A percentile compares a stretch with the other conserved stretches of the same genome.
These are phyloP conservation scores for Prosopocoilus inquinatus DNA, from an alignment of 2,888 invertebrate genomes.

Conservation along the genomic window DNA sequence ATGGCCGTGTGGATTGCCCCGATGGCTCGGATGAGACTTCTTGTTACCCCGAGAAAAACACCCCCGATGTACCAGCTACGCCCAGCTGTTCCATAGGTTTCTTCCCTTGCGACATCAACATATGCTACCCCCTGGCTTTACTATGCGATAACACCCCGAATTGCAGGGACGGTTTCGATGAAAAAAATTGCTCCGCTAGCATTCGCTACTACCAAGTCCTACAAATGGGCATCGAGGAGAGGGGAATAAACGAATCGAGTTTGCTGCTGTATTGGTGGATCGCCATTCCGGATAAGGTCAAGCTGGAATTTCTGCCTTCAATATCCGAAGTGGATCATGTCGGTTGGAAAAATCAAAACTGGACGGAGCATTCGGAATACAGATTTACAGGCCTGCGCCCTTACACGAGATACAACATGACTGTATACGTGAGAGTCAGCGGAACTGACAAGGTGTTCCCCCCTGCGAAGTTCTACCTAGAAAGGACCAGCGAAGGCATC, in stretches of 20 bases:
- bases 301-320: conserved; percentile 68
- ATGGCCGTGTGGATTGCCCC: conserved; percentile 56
- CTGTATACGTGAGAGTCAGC: conserved; percentile 68
- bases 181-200: conserved; percentile 59
- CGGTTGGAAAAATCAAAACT: conserved; percentile 62
- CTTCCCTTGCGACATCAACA: conserved; percentile 60
- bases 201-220: conserved; percentile 48
- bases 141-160: conserved; percentile 69
- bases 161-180: conserved; percentile 75
- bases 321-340: conserved; percentile 55
- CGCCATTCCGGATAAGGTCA: conserved; percentile 47
- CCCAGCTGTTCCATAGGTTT: conserved; percentile 54
- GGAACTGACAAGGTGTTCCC: conserved; percentile 58
- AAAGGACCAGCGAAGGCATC: conserved; percentile 43
- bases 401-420: conserved; percentile 75
- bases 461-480: conserved; percentile 58
- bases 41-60: conserved; percentile 38
- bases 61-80: conserved; percentile 46
- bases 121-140: conserved; percentile 60
- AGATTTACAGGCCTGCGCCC: conserved; percentile 66
- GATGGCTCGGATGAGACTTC: conserved; percentile 57
- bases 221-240: conserved; percentile 63
- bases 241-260: conserved; percentile 61
- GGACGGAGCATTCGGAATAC: conserved; percentile 62
- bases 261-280: conserved; percentile 66